These are phyloP conservation scores for Phyllotreta cruciferae DNA, from an alignment of 2,888 invertebrate genomes.

Conservation along the genomic window DNA sequence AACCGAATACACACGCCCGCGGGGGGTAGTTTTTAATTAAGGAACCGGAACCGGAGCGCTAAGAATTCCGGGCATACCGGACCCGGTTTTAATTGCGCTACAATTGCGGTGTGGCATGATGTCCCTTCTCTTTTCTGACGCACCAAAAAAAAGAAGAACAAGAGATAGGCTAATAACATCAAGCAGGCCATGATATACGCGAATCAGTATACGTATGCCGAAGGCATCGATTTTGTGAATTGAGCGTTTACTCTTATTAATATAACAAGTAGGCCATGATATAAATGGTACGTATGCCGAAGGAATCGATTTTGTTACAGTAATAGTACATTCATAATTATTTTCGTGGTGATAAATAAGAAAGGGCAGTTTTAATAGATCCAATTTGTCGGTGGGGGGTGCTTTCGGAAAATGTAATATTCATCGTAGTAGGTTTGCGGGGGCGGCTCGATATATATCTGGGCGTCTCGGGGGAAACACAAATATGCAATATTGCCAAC, in stretches of 20 bases:
- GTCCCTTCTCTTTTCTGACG: slow-evolving; percentile 44
- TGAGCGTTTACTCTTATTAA: no score
- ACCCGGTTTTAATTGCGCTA: slow-evolving; percentile 55
- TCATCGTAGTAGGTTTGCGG: slow-evolving; percentile 48
- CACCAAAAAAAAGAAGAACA: slow-evolving; percentile 28
- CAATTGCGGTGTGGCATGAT: slow-evolving; percentile 51
- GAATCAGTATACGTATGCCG: no score
- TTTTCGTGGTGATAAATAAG: no score
- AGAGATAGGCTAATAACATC: slow-evolving; percentile 43
- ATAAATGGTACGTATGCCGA: no score
- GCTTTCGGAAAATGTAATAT: slow-evolving; percentile 31
- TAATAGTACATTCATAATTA: no score
- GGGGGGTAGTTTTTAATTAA: slow-evolving; percentile 61
- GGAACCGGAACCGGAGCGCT: slow-evolving; percentile 60
- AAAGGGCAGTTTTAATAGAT: no score
- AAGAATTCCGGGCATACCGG: slow-evolving; percentile 60
- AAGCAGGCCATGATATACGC: no score
- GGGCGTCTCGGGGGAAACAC: slow-evolving; percentile 58
- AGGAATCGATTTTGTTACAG: no score
- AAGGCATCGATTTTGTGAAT: no score
- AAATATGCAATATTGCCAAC: slow-evolving; percentile 61
- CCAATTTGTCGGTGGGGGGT: no score
- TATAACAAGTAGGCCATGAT: no score
- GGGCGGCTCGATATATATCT: slow-evolving; percentile 54
- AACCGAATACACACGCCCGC: no score